Conservation (phyloP, 2,888 invertebrate genomes). For the Chrysolina oricalcia region DNA sequence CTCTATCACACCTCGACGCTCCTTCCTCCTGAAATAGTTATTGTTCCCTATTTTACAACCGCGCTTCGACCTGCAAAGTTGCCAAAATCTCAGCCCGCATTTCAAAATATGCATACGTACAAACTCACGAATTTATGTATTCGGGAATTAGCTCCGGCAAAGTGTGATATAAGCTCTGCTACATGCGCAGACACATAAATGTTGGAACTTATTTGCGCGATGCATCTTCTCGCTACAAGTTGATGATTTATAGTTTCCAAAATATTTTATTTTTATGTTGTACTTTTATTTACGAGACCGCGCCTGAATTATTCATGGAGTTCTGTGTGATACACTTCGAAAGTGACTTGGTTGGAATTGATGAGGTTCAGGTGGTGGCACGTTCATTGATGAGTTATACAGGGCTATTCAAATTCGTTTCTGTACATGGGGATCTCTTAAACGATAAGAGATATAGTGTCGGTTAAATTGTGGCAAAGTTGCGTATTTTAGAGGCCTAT, state of each 20-base stretch:
- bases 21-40: neutral
- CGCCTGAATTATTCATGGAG: neutral
- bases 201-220: conserved; percentile 35
- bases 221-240: conserved; percentile 9
- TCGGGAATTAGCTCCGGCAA: conserved; percentile 47
- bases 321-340: neutral
- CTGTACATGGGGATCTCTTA: no score
- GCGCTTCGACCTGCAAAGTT: conserved; percentile 37
- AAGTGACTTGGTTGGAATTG: neutral
- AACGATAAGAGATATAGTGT: no score
- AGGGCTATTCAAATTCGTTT: no score
- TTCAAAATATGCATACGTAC: conserved; percentile 47
- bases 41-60: neutral
- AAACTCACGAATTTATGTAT: conserved; percentile 46
- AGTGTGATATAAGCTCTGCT: conserved; percentile 47
- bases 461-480: no score
- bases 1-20: neutral
- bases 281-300: conserved; percentile 6
- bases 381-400: no score
- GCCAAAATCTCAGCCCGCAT: conserved; percentile 43
- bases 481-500: no score
- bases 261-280: conserved; percentile 22
- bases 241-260: neutral
- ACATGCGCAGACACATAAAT: conserved; percentile 37
- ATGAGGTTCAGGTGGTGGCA: neutral